Evolutionary conservation across 2,797 vertebrate species (phyloP).

Genomic region (Botia kubotai): DNA sequence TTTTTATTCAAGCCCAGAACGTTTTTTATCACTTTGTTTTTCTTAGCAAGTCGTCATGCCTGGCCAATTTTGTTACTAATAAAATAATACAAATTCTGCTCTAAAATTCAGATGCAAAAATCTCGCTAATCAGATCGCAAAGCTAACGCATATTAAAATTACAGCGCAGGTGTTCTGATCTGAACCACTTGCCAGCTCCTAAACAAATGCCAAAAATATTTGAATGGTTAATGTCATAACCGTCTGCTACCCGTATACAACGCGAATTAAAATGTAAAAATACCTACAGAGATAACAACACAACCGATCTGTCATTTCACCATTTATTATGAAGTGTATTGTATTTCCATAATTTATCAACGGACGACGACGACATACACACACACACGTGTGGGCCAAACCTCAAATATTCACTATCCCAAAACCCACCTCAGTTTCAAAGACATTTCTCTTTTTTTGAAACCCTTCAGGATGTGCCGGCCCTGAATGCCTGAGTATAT

Average conservation of each 20-base stretch:
- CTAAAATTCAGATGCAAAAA: too few relatives aligned
- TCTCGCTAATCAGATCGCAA: not conserved
- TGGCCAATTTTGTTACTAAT: not conserved
- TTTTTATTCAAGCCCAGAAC: not conserved
- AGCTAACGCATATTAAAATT: too few relatives aligned
- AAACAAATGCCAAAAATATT: not conserved
- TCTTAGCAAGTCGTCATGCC: not conserved
- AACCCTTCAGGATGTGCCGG: not conserved
- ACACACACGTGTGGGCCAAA: too few relatives aligned
- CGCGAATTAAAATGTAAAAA: too few relatives aligned
- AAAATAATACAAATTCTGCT: not conserved
- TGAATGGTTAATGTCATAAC: not conserved
- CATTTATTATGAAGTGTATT: too few relatives aligned
- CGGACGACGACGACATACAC: too few relatives aligned
- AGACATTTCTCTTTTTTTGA: not conserved
- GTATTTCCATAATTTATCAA: too few relatives aligned
- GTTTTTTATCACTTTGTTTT: not conserved
- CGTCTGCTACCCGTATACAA: too few relatives aligned
- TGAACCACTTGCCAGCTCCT: not conserved
- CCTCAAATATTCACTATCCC: too few relatives aligned
- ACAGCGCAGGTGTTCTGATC: not conserved
- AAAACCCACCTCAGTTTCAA: too few relatives aligned
- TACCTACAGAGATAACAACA: too few relatives aligned
- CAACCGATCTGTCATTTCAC: too few relatives aligned
- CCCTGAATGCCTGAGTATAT: conserved; percentile 22